Evolutionary conservation across 2,888 invertebrate species (phyloP).

Genomic region (Eulithis testata): DNA sequence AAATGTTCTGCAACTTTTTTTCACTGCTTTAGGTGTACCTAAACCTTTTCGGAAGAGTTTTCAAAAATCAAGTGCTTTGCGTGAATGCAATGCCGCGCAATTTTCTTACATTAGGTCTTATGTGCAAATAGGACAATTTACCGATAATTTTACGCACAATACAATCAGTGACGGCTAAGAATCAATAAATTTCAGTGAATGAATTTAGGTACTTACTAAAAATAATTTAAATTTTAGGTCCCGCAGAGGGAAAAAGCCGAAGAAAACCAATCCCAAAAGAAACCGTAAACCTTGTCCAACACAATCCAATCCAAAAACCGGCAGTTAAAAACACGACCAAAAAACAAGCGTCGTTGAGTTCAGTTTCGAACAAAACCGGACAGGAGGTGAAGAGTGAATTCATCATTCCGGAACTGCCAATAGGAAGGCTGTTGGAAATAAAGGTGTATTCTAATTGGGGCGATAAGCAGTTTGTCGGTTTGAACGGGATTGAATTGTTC

Average conservation of each 20-base stretch:
- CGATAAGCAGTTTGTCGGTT: slow-evolving; percentile 90
- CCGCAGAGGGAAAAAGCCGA: slow-evolving; percentile 50
- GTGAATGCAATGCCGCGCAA: too few species aligned
- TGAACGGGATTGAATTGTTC: slow-evolving; percentile 92
- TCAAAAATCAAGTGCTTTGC: too few species aligned
- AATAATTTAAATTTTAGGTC: slow-evolving; percentile 45
- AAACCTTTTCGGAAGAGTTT: too few species aligned
- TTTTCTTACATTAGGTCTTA: too few species aligned
- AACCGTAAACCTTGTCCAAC: slow-evolving; percentile 44
- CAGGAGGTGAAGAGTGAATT: slow-evolving; percentile 80
- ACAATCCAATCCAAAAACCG: slow-evolving; percentile 46
- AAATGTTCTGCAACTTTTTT: background rate
- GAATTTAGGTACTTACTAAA: background rate
- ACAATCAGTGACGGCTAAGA: too few species aligned
- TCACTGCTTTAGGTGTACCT: too few species aligned
- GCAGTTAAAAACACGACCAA: slow-evolving; percentile 54
- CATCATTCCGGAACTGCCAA: slow-evolving; percentile 90
- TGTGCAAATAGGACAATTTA: too few species aligned
- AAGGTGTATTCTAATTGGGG: slow-evolving; percentile 92
- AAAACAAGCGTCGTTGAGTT: slow-evolving; percentile 55
- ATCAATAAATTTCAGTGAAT: too few species aligned
- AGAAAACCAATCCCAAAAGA: slow-evolving; percentile 53
- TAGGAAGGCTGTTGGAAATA: slow-evolving; percentile 86
- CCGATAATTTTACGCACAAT: too few species aligned
- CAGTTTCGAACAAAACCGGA: slow-evolving; percentile 52